Evolutionary conservation across 2,888 invertebrate genomes (phyloP).

Genomic region (Philonicus albiceps): DNA sequence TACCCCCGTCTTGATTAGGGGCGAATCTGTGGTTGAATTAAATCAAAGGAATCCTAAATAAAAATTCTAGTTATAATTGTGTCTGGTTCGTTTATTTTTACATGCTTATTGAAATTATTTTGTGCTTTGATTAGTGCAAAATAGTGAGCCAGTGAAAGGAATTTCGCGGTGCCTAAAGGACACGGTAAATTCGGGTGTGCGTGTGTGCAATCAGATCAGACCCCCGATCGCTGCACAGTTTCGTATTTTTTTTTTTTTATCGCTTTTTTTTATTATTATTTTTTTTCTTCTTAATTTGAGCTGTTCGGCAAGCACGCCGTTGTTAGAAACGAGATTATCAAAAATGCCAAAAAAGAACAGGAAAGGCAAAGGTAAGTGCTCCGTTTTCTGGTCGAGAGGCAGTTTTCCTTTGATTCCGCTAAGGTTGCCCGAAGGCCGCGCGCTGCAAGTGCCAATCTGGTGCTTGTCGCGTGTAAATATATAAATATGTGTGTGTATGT

Average conservation of each 20-base stretch:
- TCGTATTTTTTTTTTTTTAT: background rate
- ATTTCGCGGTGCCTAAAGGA: background rate
- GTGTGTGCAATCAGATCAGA: background rate
- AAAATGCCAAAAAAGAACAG: conserved; percentile 61
- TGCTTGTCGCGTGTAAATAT: too few relatives aligned
- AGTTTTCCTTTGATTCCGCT: background rate
- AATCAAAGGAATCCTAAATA: conserved; percentile 36
- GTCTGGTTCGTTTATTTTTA: background rate
- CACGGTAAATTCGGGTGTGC: background rate
- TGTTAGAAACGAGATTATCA: background rate
- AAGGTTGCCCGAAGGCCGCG: conserved; percentile 12
- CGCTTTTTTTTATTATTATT: background rate
- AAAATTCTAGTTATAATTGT: conserved; percentile 15
- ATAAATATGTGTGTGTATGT: too few relatives aligned
- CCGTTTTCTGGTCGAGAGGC: background rate
- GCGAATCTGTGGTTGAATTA: conserved; percentile 3
- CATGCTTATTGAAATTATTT: background rate
- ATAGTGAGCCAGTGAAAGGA: background rate
- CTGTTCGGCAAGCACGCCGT: background rate
- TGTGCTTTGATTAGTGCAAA: background rate
- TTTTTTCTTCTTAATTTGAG: background rate
- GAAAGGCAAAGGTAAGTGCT: conserved; percentile 59
- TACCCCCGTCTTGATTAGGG: conserved; percentile 62
- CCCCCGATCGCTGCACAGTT: background rate
- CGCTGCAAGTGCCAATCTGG: background rate